Evolutionary conservation across 2,888 invertebrate species (phyloP).

Genomic region (Cremastinae sp.): DNA sequence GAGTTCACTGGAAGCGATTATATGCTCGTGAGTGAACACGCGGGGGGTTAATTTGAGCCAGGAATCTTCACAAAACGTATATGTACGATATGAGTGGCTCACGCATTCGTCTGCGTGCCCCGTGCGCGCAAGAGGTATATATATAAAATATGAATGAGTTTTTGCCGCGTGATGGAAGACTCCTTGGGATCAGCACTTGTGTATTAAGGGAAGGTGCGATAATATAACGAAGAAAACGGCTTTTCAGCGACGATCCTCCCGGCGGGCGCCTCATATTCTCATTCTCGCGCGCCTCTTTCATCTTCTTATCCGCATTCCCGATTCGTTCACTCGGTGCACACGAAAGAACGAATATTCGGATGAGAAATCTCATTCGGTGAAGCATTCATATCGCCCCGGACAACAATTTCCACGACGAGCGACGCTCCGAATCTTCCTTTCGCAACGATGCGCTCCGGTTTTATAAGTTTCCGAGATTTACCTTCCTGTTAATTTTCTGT

Average conservation of each 20-base stretch:
- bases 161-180: slow-evolving; percentile 2
- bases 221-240: slow-evolving; percentile 37
- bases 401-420: background rate
- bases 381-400: background rate
- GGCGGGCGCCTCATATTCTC: background rate
- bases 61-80: slow-evolving; percentile 18
- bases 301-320: background rate
- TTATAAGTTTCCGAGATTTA: no score
- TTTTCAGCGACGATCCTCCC: background rate
- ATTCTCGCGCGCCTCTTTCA: background rate
- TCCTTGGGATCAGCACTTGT: slow-evolving; percentile 12
- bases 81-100: background rate
- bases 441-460: no score
- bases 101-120: background rate
- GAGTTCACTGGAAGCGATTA: slow-evolving; percentile 60
- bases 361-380: background rate
- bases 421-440: background rate
- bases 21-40: slow-evolving; percentile 55
- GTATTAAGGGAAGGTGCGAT: slow-evolving; percentile 28
- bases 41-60: slow-evolving; percentile 50
- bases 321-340: slow-evolving; percentile 2
- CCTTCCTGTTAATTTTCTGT: no score
- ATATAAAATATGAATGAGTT: no score
- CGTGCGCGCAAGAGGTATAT: slow-evolving; percentile 3
- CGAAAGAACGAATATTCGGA: slow-evolving; percentile 8